Evolutionary conservation across 2,113 vertebrate genomes (phyloP).

Genomic region (Tympanuchus pallidicinctus): DNA sequence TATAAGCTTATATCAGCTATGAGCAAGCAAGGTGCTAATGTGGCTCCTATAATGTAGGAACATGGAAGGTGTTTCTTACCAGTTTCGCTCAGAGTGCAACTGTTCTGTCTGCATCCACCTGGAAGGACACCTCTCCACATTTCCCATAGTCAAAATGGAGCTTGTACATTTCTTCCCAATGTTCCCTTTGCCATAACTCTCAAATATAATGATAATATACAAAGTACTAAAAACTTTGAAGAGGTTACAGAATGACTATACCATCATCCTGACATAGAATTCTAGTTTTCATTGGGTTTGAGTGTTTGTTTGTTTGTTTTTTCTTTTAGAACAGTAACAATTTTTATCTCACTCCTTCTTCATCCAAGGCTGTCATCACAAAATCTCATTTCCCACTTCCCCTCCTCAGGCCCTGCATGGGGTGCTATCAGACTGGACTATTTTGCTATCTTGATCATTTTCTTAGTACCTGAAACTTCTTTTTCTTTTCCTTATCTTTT

Average conservation of each 20-base stretch:
- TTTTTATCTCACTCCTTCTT: not conserved
- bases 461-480: not conserved
- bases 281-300: not conserved
- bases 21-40: no score
- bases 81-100: not conserved
- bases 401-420: not conserved
- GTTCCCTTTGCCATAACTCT: not conserved
- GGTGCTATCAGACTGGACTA: not conserved
- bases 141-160: not conserved
- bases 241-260: not conserved
- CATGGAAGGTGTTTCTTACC: not conserved
- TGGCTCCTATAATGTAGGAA: fast-evolving
- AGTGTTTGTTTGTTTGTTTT: no score
- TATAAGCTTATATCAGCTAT: not conserved
- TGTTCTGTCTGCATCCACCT: not conserved
- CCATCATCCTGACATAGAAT: not conserved
- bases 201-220: not conserved
- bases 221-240: not conserved
- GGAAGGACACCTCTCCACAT: not conserved
- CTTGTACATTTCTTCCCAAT: not conserved
- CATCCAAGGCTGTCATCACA: not conserved
- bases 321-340: not conserved
- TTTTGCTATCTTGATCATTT: not conserved
- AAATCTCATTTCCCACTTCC: not conserved
- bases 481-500: not conserved